Conservation (phyloP, 2,113 vertebrate genomes). For the Cephalopterus ornatus region DNA sequence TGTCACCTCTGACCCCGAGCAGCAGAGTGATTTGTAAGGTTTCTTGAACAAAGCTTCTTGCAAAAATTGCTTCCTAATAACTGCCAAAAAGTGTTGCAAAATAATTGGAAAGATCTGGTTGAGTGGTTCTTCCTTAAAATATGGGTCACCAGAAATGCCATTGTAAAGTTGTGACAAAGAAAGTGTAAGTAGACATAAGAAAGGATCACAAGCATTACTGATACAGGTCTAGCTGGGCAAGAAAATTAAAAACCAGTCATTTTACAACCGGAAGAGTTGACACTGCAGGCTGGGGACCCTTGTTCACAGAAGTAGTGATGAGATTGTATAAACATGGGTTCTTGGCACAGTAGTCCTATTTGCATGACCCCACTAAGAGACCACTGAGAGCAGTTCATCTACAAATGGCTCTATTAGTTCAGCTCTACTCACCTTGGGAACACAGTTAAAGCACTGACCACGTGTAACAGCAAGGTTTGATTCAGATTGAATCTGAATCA, state of each 20-base stretch:
- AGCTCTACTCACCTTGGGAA: background rate
- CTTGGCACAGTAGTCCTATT: background rate
- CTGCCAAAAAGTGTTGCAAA: background rate
- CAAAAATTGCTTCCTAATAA: background rate
- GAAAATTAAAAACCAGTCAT: background rate
- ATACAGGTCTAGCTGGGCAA: background rate
- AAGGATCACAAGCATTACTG: background rate
- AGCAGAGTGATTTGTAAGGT: background rate
- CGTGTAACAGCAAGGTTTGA: background rate
- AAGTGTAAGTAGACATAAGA: background rate
- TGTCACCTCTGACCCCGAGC: background rate
- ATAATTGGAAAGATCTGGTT: background rate
- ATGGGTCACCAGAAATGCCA: background rate
- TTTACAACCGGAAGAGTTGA: background rate
- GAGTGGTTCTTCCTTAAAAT: background rate
- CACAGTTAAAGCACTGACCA: background rate
- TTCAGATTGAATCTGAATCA: background rate
- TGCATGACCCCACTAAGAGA: fast-evolving
- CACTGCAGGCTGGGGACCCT: background rate
- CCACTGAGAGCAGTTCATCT: background rate
- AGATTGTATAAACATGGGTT: background rate
- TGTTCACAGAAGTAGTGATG: background rate
- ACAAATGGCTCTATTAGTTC: background rate
- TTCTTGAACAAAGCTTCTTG: background rate
- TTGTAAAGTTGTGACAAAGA: background rate